phyloP scores from a whole-genome alignment of 2,797 vertebrate species.

The Pitangus sulphuratus region DNA sequence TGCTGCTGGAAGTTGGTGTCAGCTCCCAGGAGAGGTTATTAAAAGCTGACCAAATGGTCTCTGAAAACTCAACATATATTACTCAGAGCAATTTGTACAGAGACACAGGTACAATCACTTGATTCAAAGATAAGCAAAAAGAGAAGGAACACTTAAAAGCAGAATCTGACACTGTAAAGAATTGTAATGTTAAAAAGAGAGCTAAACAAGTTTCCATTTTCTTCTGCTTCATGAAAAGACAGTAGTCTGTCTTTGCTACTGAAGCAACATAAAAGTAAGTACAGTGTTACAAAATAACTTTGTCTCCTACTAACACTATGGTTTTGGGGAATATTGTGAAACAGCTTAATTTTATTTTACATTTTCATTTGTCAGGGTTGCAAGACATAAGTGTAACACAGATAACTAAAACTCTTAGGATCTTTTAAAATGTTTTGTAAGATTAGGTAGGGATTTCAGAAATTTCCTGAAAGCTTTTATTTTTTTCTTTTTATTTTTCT shows the following conservation, averaged over 20 bases:
- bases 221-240: slow-evolving; percentile 53
- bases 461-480: neutral
- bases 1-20: slow-evolving; percentile 72
- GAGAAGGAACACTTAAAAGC: neutral
- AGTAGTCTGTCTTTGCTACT: neutral
- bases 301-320: neutral
- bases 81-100: slow-evolving; percentile 57
- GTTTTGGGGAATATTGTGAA: neutral
- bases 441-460: neutral
- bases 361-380: neutral
- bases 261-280: neutral
- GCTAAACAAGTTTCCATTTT: slow-evolving; percentile 35
- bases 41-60: slow-evolving; percentile 75
- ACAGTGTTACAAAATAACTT: neutral
- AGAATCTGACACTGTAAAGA: neutral
- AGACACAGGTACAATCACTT: slow-evolving; percentile 24
- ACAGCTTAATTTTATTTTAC: neutral
- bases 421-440: neutral
- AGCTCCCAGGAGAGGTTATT: slow-evolving; percentile 78
- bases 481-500: neutral
- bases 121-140: neutral
- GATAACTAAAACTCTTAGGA: accelerated
- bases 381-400: neutral
- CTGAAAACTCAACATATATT: slow-evolving; percentile 65
- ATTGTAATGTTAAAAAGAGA: slow-evolving; percentile 15